Evolutionary conservation across 2,797 vertebrate species (phyloP), one percentile per base, ranked within the genome.

Genomic region (Platyrinchus mystaceus): DNA sequence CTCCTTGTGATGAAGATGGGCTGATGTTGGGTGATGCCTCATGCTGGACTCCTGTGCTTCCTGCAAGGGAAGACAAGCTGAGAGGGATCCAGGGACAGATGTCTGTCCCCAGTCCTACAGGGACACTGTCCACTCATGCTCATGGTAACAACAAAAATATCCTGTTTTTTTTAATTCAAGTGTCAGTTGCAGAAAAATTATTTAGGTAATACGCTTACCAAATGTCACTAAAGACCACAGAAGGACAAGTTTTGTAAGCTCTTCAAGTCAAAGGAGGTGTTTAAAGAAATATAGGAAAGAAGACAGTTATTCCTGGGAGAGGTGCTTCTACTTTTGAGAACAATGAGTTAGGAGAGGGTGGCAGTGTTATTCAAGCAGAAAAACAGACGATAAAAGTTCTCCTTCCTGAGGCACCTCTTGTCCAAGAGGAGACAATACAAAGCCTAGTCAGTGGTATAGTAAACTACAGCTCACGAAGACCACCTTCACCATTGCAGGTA

Each of bases 251-350:
- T 89, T 41, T 82, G 28, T 49, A 74, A 80, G 30, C n/a, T 49
- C 27, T 44, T 77, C n/a, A 39, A 75, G 50, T 52, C 44, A 74
- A 43, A 49, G 37, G 15, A 47, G 27, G 30, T 59, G 53, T 49
- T 66, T 39, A 70, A 87, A 74, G 63, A 70, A 88, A 56, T 10
- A 55, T 6, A 64, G 14, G 70, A 55, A 75, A 79, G 26, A 82
- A 73, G 39, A 18, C 26, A 55, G 20, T 12, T 82, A 41, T 14
- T 74, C 34, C 52, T 32, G 23, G 32, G 32, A 82, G 36, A 91
- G 69, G 43, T 17, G 6, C 70, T 92, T 73, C 70, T 90, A 28
- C 88, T 95, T 95, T 94, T 91, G 85, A 93, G 84, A 94, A 49
- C 52, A 92, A 70, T 59, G 69, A 67, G 62, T 88, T 78, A 43